Evolutionary conservation across 2,888 invertebrate species (phyloP), one percentile per base, ranked within the genome.

Genomic region (Andrena praecox): DNA sequence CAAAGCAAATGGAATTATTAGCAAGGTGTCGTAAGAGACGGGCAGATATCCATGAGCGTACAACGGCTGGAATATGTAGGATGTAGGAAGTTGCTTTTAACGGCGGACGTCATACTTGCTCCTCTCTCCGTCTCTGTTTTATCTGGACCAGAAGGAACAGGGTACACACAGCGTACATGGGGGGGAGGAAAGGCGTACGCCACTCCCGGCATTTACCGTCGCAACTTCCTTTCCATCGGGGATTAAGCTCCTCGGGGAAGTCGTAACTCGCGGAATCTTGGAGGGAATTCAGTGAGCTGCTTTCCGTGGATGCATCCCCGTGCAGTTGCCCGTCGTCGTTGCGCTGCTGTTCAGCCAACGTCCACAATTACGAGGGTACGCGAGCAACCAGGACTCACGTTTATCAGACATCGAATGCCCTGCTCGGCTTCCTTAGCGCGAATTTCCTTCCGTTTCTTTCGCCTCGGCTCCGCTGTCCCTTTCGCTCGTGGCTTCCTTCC

Each of bases 221-320:
- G 77, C 70, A 64, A 33, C 66, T 76, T 81, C 62, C 63, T 77
- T 71, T 75, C 73, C 86, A 77, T 84, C 70, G 67, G 69, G 71
- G 81, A 84, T 86, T 80, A 83, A 85, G 75, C 76, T 80, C 50
- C 59, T 16, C 35, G 20, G 62, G 75, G 66, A 77, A 80, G 62
- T 80, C 79, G 79, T 86, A 81, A 86, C 73, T 81, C 69, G 24
- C 29, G 50, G 79, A 81, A 86, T 81, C 81, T 86, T 79, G 35
- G 50, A 73, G 74, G 70, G 84, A 86, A 73, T 78, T 72, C 66
- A 62, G 20, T 52, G 62, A 67, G 59, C 67, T 62, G 59, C n/a
- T 63, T 42, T 29, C 50, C 42, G n/a, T 48, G 48, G 35, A 66
- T 67, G 60, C 50, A 50, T 56, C 72, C 27, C 52, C 10, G 35